A percentile compares a stretch with the other conserved stretches of the same genome.
Evolutionary conservation across 2,797 vertebrate species (phyloP).

Genomic region (Malurus leucopterus): DNA sequence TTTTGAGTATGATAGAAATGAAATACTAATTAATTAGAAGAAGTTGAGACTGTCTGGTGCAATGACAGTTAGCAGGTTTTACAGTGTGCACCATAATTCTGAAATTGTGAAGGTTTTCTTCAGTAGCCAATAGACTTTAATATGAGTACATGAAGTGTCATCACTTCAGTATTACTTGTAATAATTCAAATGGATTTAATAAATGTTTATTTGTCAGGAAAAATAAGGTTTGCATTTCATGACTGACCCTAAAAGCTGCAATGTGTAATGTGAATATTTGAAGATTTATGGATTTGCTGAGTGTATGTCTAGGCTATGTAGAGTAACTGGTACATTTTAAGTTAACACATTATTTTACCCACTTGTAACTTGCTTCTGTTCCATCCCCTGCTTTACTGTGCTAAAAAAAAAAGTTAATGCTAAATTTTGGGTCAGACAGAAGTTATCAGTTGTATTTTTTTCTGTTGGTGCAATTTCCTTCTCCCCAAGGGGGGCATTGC

Average conservation of each 20-base stretch:
- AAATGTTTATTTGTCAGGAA: background rate
- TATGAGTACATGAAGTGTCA: background rate
- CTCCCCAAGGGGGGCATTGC: background rate
- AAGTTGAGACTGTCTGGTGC: background rate
- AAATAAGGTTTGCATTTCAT: background rate
- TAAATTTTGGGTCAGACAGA: background rate
- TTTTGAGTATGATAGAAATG: background rate
- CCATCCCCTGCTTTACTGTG: background rate
- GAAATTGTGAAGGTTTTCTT: background rate
- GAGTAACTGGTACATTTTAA: background rate
- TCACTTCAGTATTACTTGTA: background rate
- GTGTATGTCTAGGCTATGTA: fast-evolving
- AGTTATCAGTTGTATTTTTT: background rate
- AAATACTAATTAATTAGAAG: background rate
- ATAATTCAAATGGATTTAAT: background rate
- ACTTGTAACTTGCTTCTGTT: background rate
- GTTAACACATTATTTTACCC: background rate
- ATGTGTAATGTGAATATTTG: background rate
- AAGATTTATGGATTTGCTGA: background rate
- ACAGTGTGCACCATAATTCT: background rate
- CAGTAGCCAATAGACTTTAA: background rate
- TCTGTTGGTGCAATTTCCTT: background rate
- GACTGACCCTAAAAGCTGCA: background rate
- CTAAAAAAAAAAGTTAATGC: background rate
- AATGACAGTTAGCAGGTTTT: background rate